Percentiles rank a stretch among this genome's conserved stretches.
These are phyloP conservation scores for Oceanodroma leucorhoa DNA, from an alignment of 2,797 vertebrate species.

Conservation along the genomic window DNA sequence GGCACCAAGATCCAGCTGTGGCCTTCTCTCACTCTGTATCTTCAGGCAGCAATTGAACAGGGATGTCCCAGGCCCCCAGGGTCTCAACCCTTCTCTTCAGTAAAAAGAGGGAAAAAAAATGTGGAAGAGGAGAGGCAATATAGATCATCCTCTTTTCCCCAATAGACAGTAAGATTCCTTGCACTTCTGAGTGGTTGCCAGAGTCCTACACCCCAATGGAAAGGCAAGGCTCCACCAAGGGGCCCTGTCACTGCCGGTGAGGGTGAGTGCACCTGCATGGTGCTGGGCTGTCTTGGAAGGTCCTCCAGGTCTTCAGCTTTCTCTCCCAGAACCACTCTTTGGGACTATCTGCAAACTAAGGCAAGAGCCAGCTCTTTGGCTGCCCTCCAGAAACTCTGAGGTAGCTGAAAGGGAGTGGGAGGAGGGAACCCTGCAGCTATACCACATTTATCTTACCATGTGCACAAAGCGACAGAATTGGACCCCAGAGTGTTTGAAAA, in stretches of 20 bases:
- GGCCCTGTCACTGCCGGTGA: not conserved
- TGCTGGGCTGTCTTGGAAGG: not conserved
- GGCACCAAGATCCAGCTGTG: not conserved
- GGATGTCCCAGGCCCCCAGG: fast-evolving
- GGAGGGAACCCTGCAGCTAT: not conserved
- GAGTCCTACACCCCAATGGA: not conserved
- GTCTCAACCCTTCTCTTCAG: not conserved
- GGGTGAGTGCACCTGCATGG: not conserved
- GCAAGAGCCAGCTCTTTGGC: not conserved
- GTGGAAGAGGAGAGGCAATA: not conserved
- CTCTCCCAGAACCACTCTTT: not conserved
- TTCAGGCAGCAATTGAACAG: not conserved
- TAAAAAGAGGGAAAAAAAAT: not conserved
- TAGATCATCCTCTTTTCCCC: not conserved
- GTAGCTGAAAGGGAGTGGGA: not conserved
- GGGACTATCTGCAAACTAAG: not conserved
- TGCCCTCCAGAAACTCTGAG: not conserved
- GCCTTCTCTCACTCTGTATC: not conserved
- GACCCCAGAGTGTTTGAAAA: not conserved
- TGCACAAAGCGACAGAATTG: not conserved
- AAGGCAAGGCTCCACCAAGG: not conserved
- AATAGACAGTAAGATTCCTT: not conserved
- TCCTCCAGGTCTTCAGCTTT: not conserved
- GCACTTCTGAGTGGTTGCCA: not conserved
- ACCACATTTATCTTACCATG: not conserved